phyloP scores from a whole-genome alignment of 2,113 vertebrate genomes.

The Callocephalon fimbriatum region DNA sequence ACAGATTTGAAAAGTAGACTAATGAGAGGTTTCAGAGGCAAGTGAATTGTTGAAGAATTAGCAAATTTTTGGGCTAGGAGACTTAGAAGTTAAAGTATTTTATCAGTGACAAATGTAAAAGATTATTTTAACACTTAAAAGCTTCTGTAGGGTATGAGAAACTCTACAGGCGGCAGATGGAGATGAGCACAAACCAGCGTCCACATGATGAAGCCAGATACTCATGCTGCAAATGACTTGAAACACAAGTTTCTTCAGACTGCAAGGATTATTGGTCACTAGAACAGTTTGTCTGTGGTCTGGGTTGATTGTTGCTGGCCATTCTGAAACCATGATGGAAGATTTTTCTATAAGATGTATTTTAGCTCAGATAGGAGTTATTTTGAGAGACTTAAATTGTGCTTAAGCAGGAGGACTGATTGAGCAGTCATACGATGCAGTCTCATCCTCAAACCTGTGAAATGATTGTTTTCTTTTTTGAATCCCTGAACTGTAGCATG shows the following conservation, averaged over 20 bases:
- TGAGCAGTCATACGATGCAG: accelerated
- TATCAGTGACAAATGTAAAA: background rate
- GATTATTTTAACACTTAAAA: background rate
- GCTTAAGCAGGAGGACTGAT: background rate
- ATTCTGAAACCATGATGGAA: background rate
- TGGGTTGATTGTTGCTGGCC: background rate
- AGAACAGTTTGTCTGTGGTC: background rate
- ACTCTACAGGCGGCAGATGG: background rate
- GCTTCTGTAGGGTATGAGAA: background rate
- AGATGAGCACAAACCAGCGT: background rate
- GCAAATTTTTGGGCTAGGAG: background rate
- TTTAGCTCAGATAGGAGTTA: background rate
- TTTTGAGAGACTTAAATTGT: background rate
- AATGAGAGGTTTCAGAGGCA: background rate
- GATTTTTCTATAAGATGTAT: background rate
- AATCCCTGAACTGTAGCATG: background rate
- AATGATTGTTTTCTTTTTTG: background rate
- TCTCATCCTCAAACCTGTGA: background rate
- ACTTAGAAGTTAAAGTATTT: background rate
- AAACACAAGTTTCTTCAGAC: background rate
- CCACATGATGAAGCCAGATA: background rate
- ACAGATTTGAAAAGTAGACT: background rate
- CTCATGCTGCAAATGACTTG: background rate
- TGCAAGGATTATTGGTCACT: background rate
- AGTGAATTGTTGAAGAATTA: background rate